Evolutionary conservation across 2,888 invertebrate species (phyloP).

Genomic region (Leptinotarsa rubiginosa): DNA sequence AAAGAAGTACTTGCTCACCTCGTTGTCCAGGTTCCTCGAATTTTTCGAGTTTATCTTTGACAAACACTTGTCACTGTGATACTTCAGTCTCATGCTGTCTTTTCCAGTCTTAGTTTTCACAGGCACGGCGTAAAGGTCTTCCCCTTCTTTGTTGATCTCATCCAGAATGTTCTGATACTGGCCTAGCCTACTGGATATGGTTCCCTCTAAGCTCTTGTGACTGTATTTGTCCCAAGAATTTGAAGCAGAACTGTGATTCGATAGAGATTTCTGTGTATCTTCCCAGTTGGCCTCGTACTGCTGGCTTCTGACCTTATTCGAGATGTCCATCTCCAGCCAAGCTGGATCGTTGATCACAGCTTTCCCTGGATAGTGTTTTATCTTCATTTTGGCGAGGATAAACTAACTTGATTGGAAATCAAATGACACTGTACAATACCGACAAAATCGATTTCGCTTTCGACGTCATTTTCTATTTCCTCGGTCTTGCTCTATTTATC

Average conservation of each 20-base stretch:
- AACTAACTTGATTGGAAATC: not conserved
- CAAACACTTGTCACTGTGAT: slow-evolving; percentile 63
- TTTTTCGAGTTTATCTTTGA: slow-evolving; percentile 60
- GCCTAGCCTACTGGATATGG: slow-evolving; percentile 62
- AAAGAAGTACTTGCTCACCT: slow-evolving; percentile 55
- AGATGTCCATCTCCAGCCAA: slow-evolving; percentile 76
- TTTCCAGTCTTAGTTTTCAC: slow-evolving; percentile 44
- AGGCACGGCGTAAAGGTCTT: slow-evolving; percentile 53
- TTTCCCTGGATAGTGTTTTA: slow-evolving; percentile 86
- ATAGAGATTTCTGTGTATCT: slow-evolving; percentile 74
- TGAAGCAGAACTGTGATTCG: slow-evolving; percentile 62
- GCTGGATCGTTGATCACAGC: slow-evolving; percentile 75
- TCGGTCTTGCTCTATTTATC: slow-evolving; percentile 33
- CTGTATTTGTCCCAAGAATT: slow-evolving; percentile 62
- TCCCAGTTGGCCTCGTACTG: slow-evolving; percentile 89
- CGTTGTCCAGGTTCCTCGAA: slow-evolving; percentile 51
- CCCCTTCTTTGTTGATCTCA: slow-evolving; percentile 55
- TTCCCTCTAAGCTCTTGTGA: slow-evolving; percentile 58
- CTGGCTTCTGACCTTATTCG: slow-evolving; percentile 76
- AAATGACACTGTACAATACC: slow-evolving; percentile 2
- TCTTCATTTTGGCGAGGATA: slow-evolving; percentile 73
- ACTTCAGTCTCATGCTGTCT: slow-evolving; percentile 60
- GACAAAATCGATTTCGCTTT: slow-evolving; percentile 5
- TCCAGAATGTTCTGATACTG: slow-evolving; percentile 61
- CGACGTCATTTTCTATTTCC: slow-evolving; percentile 24